Conservation (phyloP, 2,888 invertebrate species). For the Patella ulyssiponensis region DNA sequence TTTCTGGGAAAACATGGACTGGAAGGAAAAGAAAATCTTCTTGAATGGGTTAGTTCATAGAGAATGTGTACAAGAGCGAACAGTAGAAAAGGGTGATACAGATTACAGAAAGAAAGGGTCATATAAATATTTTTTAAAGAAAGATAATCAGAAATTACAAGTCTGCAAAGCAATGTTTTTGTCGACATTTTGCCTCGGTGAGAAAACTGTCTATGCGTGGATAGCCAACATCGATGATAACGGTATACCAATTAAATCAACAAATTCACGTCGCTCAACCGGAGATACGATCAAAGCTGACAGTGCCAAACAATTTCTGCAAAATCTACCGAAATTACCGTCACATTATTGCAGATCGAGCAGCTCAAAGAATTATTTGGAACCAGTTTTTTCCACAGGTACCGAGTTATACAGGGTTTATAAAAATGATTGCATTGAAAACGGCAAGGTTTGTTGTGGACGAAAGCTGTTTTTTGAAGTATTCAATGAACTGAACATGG, state of each 20-base stretch:
- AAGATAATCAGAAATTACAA: conserved; percentile 7
- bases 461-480: conserved; percentile 5
- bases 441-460: not conserved
- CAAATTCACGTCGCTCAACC: not conserved
- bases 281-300: not conserved
- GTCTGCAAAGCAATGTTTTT: conserved; percentile 8
- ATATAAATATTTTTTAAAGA: conserved; percentile 6
- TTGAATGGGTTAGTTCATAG: not conserved
- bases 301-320: not conserved
- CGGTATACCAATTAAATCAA: conserved; percentile 6
- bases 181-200: not conserved
- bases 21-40: not conserved
- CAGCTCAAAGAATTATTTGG: conserved; percentile 4
- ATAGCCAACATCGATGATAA: not conserved
- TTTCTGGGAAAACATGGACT: conserved; percentile 5
- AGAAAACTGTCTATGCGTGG: conserved; percentile 11
- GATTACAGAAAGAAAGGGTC: conserved; percentile 4
- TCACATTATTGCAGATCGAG: conserved; percentile 17
- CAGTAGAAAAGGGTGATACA: not conserved
- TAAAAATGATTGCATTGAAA: not conserved
- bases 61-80: not conserved
- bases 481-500: too few relatives aligned
- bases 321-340: conserved; percentile 15
- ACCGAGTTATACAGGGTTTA: conserved; percentile 8
- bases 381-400: conserved; percentile 1